Evolutionary conservation across 2,113 vertebrate species (phyloP).

Genomic region (Copsychus sechellarum): DNA sequence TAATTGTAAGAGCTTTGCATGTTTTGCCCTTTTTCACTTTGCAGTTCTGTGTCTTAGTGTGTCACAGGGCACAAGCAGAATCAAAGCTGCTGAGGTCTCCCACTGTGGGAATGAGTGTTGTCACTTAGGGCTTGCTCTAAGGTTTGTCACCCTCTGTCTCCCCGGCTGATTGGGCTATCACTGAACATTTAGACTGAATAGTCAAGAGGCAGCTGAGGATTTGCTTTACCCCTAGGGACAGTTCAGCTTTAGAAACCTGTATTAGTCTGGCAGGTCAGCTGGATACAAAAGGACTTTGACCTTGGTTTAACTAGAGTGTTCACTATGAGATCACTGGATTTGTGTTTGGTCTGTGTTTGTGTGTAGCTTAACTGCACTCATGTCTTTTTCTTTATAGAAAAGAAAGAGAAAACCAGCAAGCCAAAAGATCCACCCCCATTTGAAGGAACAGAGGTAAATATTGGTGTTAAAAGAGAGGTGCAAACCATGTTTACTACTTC

Average conservation of each 20-base stretch:
- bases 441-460: slow-evolving; percentile 89
- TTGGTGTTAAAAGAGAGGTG: background rate
- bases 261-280: background rate
- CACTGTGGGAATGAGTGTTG: background rate
- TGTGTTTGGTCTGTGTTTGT: background rate
- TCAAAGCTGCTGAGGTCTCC: background rate
- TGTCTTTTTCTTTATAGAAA: slow-evolving; percentile 70
- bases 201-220: background rate
- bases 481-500: background rate
- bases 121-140: background rate
- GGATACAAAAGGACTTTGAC: background rate
- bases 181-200: background rate
- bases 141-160: background rate
- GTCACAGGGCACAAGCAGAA: background rate
- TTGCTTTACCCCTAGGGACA: background rate
- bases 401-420: slow-evolving; percentile 83
- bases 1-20: background rate
- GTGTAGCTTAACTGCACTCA: background rate
- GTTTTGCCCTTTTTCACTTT: background rate
- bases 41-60: background rate
- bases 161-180: background rate
- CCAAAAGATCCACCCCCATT: slow-evolving; percentile 87
- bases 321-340: background rate
- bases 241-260: background rate
- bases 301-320: background rate